Percentiles rank a stretch among this genome's conserved stretches.
Evolutionary conservation across 2,888 invertebrate genomes (phyloP).

Genomic region (Erebia epiphron): DNA sequence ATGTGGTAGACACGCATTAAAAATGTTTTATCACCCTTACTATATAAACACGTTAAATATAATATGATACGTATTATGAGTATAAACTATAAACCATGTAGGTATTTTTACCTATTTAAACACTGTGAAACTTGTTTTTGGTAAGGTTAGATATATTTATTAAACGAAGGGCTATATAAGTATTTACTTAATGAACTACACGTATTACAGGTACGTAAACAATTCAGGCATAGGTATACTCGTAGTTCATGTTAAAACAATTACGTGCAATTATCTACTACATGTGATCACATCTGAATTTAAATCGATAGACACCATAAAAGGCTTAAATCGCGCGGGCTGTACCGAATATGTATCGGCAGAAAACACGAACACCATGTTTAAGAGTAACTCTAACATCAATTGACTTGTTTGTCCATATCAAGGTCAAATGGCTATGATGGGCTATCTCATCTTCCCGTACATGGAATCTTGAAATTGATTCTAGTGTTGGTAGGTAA

Average conservation of each 20-base stretch:
- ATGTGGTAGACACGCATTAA: too few species aligned
- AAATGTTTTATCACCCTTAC: too few species aligned
- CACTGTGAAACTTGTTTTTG: too few species aligned
- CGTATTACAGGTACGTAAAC: background rate
- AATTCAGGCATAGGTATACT: background rate
- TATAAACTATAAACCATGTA: too few species aligned
- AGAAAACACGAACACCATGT: slow-evolving; percentile 35
- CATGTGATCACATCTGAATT: background rate
- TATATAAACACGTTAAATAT: too few species aligned
- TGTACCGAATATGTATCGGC: slow-evolving; percentile 31
- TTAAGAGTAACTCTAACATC: slow-evolving; percentile 38
- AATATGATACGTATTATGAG: too few species aligned
- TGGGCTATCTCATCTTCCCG: slow-evolving; percentile 50
- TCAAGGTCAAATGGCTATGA: slow-evolving; percentile 56
- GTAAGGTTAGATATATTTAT: too few species aligned
- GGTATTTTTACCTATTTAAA: too few species aligned
- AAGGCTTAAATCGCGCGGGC: slow-evolving; percentile 19
- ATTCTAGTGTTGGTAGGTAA: slow-evolving; percentile 24
- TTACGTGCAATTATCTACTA: background rate
- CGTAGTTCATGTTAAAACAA: slow-evolving; percentile 3
- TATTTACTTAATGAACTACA: too few species aligned
- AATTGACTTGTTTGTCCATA: slow-evolving; percentile 42
- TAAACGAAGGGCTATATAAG: too few species aligned
- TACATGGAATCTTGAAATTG: slow-evolving; percentile 54
- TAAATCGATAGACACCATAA: slow-evolving; percentile 19